Conservation (phyloP, 2,113 vertebrate genomes). For the Orycteropus afer region DNA sequence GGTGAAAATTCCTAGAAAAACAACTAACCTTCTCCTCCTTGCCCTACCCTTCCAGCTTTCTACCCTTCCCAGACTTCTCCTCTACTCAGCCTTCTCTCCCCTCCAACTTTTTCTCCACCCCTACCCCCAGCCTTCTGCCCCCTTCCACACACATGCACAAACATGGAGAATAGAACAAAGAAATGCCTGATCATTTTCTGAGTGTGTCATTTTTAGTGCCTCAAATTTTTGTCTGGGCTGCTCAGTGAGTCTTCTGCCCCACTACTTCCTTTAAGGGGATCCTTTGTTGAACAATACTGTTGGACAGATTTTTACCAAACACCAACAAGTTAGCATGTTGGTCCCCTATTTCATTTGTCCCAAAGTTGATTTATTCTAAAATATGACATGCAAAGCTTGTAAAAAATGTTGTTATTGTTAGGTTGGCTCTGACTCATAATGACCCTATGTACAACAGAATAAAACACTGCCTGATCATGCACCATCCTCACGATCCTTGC, state of each 20-base stretch:
- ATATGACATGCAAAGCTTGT: not conserved
- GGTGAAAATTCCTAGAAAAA: slow-evolving; percentile 39
- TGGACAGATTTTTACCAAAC: not conserved
- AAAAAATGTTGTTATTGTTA: no score
- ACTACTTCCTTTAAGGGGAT: not conserved
- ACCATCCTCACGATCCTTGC: no score
- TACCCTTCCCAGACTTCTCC: no score
- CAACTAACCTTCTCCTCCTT: not conserved
- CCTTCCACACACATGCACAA: not conserved
- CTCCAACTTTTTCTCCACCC: no score
- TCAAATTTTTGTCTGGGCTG: not conserved
- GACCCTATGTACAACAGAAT: no score
- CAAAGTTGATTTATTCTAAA: slow-evolving; percentile 25
- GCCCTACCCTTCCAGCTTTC: not conserved
- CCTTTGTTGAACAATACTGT: no score
- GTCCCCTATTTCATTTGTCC: not conserved
- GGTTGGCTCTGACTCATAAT: no score
- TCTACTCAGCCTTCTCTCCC: no score
- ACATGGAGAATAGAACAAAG: not conserved
- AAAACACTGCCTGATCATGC: no score
- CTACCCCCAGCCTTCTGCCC: not conserved
- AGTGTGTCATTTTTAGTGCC: not conserved
- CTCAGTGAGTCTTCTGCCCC: not conserved
- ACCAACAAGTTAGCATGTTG: not conserved
- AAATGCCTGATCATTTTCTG: not conserved